A percentile compares a stretch with the other conserved stretches of the same genome.
Conservation (phyloP, 35 echinoderm and acorn worm species). For the Apostichopus japonicus region DNA sequence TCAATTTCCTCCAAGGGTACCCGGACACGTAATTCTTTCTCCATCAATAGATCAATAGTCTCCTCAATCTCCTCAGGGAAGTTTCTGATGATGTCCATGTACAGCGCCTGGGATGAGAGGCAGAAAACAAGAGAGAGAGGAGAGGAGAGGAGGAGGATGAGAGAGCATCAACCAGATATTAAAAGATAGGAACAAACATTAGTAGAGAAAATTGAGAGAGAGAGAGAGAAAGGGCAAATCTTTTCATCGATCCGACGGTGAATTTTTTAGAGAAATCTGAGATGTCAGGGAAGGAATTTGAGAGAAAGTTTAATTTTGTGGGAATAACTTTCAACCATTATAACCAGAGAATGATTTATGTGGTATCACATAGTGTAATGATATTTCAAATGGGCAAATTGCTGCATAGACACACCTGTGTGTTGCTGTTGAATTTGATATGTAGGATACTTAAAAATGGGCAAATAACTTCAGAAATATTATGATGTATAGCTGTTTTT, state of each 20-base stretch:
- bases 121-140: not conserved
- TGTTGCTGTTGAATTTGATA: too few relatives aligned
- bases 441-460: too few relatives aligned
- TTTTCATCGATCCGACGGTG: not conserved
- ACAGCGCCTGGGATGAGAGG: constrained; percentile 69
- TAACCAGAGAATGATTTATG: too few relatives aligned
- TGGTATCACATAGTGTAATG: too few relatives aligned
- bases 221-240: not conserved
- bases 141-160: not conserved
- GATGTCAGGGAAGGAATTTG: not conserved
- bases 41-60: constrained; percentile 83
- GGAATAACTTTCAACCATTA: too few relatives aligned
- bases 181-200: not conserved
- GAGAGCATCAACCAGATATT: not conserved
- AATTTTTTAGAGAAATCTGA: not conserved
- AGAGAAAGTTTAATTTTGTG: too few relatives aligned
- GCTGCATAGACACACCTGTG: too few relatives aligned
- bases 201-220: not conserved
- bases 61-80: constrained; percentile 78
- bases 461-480: too few relatives aligned
- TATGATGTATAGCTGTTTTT: too few relatives aligned
- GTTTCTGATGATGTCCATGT: constrained; percentile 84
- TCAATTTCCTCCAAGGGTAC: constrained; percentile 93
- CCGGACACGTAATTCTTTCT: constrained; percentile 84
- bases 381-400: too few relatives aligned